Conservation (phyloP, 2,888 invertebrate species). For the Sinopyrophorus schimmeli region DNA sequence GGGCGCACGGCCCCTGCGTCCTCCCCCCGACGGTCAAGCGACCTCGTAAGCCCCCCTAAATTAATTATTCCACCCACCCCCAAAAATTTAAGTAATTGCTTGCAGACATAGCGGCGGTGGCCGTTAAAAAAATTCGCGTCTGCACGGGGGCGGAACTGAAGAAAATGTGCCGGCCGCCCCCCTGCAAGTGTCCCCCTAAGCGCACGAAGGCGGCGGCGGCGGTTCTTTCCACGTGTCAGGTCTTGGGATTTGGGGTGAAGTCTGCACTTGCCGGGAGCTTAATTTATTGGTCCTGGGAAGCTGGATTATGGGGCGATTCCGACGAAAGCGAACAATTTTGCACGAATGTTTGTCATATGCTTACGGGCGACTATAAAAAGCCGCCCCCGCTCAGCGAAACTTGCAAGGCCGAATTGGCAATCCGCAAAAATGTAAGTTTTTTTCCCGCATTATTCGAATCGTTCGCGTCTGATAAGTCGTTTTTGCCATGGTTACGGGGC, state of each 20-base stretch:
- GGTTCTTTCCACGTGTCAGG: conserved; percentile 9
- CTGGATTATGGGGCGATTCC: conserved; percentile 56
- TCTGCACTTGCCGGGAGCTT: conserved; percentile 49
- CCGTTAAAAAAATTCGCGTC: conserved; percentile 46
- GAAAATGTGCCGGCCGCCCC: conserved; percentile 46
- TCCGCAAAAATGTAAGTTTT: too few relatives aligned
- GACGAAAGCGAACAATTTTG: conserved; percentile 53
- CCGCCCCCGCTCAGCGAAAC: conserved; percentile 36
- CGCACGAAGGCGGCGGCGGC: conserved; percentile 26
- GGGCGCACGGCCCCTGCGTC: too few relatives aligned
- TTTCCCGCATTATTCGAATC: too few relatives aligned
- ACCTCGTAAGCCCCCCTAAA: not conserved
- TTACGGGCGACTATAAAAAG: conserved; percentile 8
- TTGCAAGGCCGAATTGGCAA: conserved; percentile 44
- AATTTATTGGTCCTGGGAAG: conserved; percentile 53
- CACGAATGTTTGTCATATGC: conserved; percentile 38
- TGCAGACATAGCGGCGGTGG: conserved; percentile 26
- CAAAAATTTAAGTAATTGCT: not conserved
- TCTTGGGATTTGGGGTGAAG: conserved; percentile 46
- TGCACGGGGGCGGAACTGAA: conserved; percentile 53
- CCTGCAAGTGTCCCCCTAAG: conserved; percentile 47
- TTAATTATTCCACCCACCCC: not conserved
- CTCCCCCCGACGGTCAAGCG: too few relatives aligned
- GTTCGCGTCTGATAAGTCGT: too few relatives aligned
- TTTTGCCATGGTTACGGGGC: too few relatives aligned